A percentile compares a stretch with the other conserved stretches of the same genome.
These are phyloP conservation scores for Microchirus variegatus DNA, from an alignment of 2,797 vertebrate genomes.

Conservation along the genomic window DNA sequence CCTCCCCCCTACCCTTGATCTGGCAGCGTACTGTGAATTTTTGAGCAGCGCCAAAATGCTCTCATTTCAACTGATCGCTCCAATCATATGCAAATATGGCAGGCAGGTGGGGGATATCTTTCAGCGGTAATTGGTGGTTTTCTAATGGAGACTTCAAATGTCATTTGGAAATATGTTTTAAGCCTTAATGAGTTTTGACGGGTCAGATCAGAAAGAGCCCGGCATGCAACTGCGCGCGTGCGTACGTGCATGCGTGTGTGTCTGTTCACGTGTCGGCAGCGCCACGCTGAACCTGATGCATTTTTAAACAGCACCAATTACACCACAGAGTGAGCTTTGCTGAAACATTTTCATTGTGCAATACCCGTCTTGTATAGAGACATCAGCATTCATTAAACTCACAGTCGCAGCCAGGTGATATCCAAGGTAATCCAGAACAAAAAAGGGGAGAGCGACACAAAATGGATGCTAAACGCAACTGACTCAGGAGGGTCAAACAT, in stretches of 20 bases:
- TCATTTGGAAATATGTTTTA: slow-evolving; percentile 85
- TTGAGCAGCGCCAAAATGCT: slow-evolving; percentile 75
- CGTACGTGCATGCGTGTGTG: slow-evolving; percentile 17
- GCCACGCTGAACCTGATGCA: slow-evolving; percentile 75
- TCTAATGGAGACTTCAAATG: slow-evolving; percentile 84
- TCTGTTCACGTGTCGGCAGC: slow-evolving; percentile 28
- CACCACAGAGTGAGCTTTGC: slow-evolving; percentile 80
- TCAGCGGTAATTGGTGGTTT: slow-evolving; percentile 82
- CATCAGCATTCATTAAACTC: slow-evolving; percentile 82
- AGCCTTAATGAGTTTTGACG: slow-evolving; percentile 84
- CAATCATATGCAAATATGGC: slow-evolving; percentile 84
- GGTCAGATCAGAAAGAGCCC: slow-evolving; percentile 79
- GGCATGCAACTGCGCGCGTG: slow-evolving; percentile 48
- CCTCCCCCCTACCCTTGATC: slow-evolving; percentile 61
- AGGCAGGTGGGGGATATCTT: slow-evolving; percentile 80
- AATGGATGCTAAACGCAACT: slow-evolving; percentile 72
- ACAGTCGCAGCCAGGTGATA: slow-evolving; percentile 71
- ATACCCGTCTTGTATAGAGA: slow-evolving; percentile 79
- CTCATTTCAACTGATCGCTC: slow-evolving; percentile 82
- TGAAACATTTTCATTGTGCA: slow-evolving; percentile 84
- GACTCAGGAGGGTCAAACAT: slow-evolving; percentile 74
- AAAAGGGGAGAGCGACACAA: slow-evolving; percentile 50
- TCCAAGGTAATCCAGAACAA: slow-evolving; percentile 70
- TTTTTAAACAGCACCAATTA: slow-evolving; percentile 86
- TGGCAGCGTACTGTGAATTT: slow-evolving; percentile 77